Percentiles rank a stretch among this genome's conserved stretches.
Evolutionary conservation across 2,888 invertebrate species (phyloP).

Genomic region (Parelbella ahira): DNA sequence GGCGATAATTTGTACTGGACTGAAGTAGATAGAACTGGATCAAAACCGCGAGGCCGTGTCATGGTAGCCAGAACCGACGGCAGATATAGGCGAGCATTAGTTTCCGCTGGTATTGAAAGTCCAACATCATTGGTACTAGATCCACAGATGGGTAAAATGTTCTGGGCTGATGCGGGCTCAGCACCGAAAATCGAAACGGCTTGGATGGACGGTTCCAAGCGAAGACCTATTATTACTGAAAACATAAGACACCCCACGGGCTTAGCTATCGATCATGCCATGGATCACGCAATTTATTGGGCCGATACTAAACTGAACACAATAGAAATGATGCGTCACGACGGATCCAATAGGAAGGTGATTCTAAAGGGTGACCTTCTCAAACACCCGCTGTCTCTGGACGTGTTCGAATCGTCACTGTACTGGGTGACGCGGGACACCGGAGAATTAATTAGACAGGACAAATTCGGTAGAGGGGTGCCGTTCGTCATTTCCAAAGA

Average conservation of each 20-base stretch:
- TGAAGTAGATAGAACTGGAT: slow-evolving; percentile 88
- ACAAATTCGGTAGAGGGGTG: slow-evolving; percentile 98
- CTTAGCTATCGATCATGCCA: slow-evolving; percentile 92
- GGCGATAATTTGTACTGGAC: slow-evolving; percentile 97
- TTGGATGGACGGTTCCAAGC: slow-evolving; percentile 98
- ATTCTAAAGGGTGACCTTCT: slow-evolving; percentile 86
- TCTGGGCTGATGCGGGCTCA: slow-evolving; percentile 96
- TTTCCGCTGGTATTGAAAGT: slow-evolving; percentile 88
- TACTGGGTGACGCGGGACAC: slow-evolving; percentile 96
- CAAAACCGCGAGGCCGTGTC: slow-evolving; percentile 88
- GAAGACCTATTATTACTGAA: slow-evolving; percentile 89
- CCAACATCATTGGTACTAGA: slow-evolving; percentile 95
- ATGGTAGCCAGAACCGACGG: slow-evolving; percentile 95
- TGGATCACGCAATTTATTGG: slow-evolving; percentile 96
- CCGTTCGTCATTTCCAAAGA: slow-evolving; percentile 90
- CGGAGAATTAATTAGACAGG: slow-evolving; percentile 93
- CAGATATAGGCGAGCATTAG: slow-evolving; percentile 89
- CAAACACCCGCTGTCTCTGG: slow-evolving; percentile 91
- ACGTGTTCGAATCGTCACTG: slow-evolving; percentile 95
- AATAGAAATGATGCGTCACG: slow-evolving; percentile 91
- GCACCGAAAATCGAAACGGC: slow-evolving; percentile 95
- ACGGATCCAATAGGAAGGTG: slow-evolving; percentile 88
- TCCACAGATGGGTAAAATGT: slow-evolving; percentile 91
- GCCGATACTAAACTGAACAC: slow-evolving; percentile 95
- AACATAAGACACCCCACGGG: slow-evolving; percentile 93